These are phyloP conservation scores for Atrina japonica DNA, from an alignment of 2,888 invertebrate genomes.

Conservation along the genomic window DNA sequence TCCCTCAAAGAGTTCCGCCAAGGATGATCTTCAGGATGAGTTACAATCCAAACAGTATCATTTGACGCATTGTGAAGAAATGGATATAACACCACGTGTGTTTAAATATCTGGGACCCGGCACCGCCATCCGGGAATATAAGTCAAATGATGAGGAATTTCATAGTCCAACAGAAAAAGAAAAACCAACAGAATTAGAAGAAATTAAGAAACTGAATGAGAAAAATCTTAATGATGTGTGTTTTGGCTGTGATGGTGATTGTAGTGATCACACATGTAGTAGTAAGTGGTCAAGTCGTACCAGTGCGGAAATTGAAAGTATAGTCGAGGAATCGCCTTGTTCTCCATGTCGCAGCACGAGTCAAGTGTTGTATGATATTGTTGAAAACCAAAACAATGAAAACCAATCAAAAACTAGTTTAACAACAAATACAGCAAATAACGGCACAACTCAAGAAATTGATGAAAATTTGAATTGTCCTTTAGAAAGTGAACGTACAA, in stretches of 20 bases:
- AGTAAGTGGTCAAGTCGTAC: slow-evolving; percentile 59
- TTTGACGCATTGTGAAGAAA: slow-evolving; percentile 58
- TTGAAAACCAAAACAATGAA: slow-evolving; percentile 61
- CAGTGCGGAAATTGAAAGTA: slow-evolving; percentile 74
- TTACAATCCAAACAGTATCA: slow-evolving; percentile 59
- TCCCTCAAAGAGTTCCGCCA: slow-evolving; percentile 71
- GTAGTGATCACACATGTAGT: slow-evolving; percentile 74
- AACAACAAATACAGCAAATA: slow-evolving; percentile 11
- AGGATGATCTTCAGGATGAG: slow-evolving; percentile 70
- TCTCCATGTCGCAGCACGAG: slow-evolving; percentile 59
- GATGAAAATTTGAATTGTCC: slow-evolving; percentile 74
- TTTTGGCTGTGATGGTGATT: slow-evolving; percentile 78
- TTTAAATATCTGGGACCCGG: slow-evolving; percentile 74
- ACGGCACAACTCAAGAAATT: slow-evolving; percentile 33
- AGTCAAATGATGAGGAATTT: slow-evolving; percentile 26
- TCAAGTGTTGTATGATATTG: slow-evolving; percentile 50
- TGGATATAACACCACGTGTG: slow-evolving; percentile 58
- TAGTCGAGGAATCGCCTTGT: slow-evolving; percentile 66
- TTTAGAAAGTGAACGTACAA: slow-evolving; percentile 26
- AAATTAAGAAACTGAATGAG: slow-evolving; percentile 47
- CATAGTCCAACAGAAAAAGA: slow-evolving; percentile 17
- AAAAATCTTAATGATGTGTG: slow-evolving; percentile 78
- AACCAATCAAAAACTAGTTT: slow-evolving; percentile 60
- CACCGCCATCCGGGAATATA: slow-evolving; percentile 68
- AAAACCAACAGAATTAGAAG: slow-evolving; percentile 12